Evolutionary conservation across 2,888 invertebrate species (phyloP).

Genomic region (Harpalus rufipes): DNA sequence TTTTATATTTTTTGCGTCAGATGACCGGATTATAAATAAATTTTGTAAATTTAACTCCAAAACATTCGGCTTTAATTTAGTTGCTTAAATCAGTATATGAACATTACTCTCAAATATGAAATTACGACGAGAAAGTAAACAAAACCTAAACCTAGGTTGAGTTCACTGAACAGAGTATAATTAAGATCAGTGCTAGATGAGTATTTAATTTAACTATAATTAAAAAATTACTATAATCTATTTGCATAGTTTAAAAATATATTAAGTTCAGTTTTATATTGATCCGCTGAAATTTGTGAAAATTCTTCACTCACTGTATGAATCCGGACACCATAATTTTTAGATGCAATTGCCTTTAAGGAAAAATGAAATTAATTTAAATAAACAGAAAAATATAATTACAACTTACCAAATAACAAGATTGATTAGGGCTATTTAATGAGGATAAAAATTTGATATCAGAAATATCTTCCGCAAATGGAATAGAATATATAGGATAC

Average conservation of each 20-base stretch:
- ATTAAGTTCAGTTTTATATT: constrained; percentile 76
- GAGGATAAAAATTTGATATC: constrained; percentile 77
- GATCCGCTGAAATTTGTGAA: constrained; percentile 74
- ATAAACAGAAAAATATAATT: background rate
- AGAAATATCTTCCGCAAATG: constrained; percentile 75
- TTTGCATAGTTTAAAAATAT: constrained; percentile 78
- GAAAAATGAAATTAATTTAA: constrained; percentile 68
- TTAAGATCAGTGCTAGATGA: constrained; percentile 29
- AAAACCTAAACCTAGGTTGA: no score
- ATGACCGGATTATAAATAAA: no score
- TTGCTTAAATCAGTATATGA: no score
- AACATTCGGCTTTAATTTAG: no score
- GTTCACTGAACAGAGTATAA: background rate
- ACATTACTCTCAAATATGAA: no score
- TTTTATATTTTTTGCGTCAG: no score
- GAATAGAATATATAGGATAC: constrained; percentile 77
- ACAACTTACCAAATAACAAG: constrained; percentile 77
- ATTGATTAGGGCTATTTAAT: constrained; percentile 70
- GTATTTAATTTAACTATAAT: constrained; percentile 18
- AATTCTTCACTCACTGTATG: constrained; percentile 77
- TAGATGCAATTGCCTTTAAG: constrained; percentile 77
- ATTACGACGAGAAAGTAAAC: no score
- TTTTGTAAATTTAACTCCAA: no score
- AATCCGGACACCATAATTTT: constrained; percentile 76
- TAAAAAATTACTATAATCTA: constrained; percentile 72